Percentiles rank a stretch among this genome's conserved stretches.
Evolutionary conservation across 2,797 vertebrate species (phyloP).

Genomic region (Poeciliopsis gracilis): DNA sequence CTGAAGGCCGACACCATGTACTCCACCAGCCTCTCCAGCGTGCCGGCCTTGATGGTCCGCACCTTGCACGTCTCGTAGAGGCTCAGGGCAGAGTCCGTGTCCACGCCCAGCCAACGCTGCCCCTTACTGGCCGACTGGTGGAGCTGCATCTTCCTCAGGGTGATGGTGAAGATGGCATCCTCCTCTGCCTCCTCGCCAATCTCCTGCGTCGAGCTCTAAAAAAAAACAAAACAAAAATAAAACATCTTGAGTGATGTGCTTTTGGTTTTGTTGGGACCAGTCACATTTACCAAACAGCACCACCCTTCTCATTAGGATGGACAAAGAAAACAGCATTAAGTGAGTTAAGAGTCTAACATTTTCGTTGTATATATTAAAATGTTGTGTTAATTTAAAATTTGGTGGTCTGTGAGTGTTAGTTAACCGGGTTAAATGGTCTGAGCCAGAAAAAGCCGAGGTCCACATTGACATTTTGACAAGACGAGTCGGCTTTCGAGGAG

Average conservation of each 20-base stretch:
- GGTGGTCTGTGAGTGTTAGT: too few species aligned
- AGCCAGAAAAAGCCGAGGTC: not conserved
- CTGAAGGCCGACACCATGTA: constrained; percentile 96
- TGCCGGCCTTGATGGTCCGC: constrained; percentile 95
- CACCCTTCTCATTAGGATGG: too few species aligned
- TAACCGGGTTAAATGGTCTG: too few species aligned
- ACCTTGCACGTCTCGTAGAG: constrained; percentile 97
- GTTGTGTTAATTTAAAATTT: too few species aligned
- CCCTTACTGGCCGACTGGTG: constrained; percentile 93
- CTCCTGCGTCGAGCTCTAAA: constrained; percentile 97
- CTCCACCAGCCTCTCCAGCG: constrained; percentile 96
- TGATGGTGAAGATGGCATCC: constrained; percentile 95
- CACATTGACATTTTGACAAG: not conserved
- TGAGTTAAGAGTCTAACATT: too few species aligned
- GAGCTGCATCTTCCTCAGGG: constrained; percentile 93
- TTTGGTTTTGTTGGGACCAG: too few species aligned
- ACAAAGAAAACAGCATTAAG: too few species aligned
- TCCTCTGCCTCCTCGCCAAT: constrained; percentile 97
- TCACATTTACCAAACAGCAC: too few species aligned
- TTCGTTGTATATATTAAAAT: too few species aligned
- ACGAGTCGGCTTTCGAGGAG: not conserved
- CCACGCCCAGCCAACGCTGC: constrained; percentile 96
- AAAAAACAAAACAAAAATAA: not conserved
- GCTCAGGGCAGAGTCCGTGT: constrained; percentile 90
- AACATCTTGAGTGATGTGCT: too few species aligned